Conservation (phyloP, 2,888 invertebrate species). For the Ornithoptera alexandrae region DNA sequence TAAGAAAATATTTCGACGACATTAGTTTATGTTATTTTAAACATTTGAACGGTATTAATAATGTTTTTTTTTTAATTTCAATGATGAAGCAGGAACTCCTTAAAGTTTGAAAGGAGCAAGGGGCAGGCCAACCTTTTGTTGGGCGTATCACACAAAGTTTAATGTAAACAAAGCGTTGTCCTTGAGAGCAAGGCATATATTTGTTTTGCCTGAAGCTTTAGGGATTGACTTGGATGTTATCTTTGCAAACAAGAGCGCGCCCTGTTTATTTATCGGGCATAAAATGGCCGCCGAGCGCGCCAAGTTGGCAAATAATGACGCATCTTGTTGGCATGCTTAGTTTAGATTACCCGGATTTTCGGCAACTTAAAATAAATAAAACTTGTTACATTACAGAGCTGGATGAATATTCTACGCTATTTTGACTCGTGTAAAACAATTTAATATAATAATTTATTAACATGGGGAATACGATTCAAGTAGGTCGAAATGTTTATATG, state of each 20-base stretch:
- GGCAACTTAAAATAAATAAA: slow-evolving; percentile 38
- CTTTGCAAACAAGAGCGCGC: slow-evolving; percentile 63
- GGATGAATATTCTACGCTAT: neutral
- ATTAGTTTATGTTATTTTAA: too few relatives aligned
- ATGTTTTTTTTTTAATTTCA: neutral
- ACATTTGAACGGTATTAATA: neutral
- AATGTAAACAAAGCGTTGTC: slow-evolving; percentile 44
- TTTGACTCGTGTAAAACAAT: too few relatives aligned
- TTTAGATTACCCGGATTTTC: slow-evolving; percentile 42
- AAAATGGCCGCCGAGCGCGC: slow-evolving; percentile 40
- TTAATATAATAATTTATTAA: too few relatives aligned
- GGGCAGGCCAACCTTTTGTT: neutral
- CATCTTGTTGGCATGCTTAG: slow-evolving; percentile 36
- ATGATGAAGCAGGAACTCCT: neutral
- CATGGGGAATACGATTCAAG: too few relatives aligned
- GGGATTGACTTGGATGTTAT: slow-evolving; percentile 65
- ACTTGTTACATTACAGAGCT: slow-evolving; percentile 29
- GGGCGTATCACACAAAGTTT: slow-evolving; percentile 14
- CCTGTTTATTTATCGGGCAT: slow-evolving; percentile 50
- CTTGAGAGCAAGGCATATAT: slow-evolving; percentile 68
- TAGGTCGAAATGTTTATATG: too few relatives aligned
- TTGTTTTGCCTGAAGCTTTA: slow-evolving; percentile 64
- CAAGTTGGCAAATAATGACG: slow-evolving; percentile 34
- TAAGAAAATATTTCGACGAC: too few relatives aligned
- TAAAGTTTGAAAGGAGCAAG: neutral